Evolutionary conservation across 2,797 vertebrate species (phyloP).

Genomic region (Lindbergichthys nudifrons): DNA sequence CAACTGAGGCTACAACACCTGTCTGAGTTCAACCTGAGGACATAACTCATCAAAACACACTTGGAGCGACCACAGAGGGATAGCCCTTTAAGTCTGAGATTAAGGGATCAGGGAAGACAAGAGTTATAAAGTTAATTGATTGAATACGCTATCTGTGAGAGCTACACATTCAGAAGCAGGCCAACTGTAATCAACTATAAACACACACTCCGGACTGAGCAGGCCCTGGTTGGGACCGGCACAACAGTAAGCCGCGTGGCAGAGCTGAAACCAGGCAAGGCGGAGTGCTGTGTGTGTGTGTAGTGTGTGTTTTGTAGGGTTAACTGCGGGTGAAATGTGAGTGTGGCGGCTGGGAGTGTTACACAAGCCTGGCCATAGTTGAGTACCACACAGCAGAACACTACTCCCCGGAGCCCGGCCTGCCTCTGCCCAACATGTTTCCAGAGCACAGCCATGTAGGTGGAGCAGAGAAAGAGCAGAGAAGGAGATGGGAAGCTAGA

Average conservation of each 20-base stretch:
- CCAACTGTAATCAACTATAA: constrained; percentile 65
- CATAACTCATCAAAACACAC: constrained; percentile 16
- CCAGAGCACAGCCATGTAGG: constrained; percentile 56
- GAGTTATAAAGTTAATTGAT: constrained; percentile 24
- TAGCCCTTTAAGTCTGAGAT: constrained; percentile 3
- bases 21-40: constrained; percentile 19
- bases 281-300: constrained; percentile 35
- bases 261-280: constrained; percentile 51
- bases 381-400: constrained; percentile 80
- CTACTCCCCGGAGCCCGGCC: constrained; percentile 76
- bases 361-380: constrained; percentile 81
- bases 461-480: constrained; percentile 42
- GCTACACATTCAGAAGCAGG: constrained; percentile 31
- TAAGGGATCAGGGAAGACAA: constrained; percentile 25
- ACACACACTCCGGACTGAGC: constrained; percentile 56
- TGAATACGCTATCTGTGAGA: constrained; percentile 11
- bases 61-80: constrained; percentile 1
- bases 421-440: constrained; percentile 64
- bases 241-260: constrained; percentile 53
- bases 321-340: constrained; percentile 80
- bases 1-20: constrained; percentile 28
- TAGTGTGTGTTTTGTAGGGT: constrained; percentile 71
- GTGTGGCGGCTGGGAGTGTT: constrained; percentile 75
- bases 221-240: constrained; percentile 59
- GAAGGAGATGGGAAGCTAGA: constrained; percentile 32